These are phyloP conservation scores for Alcis repandata DNA, from an alignment of 2,888 invertebrate genomes.

Conservation along the genomic window DNA sequence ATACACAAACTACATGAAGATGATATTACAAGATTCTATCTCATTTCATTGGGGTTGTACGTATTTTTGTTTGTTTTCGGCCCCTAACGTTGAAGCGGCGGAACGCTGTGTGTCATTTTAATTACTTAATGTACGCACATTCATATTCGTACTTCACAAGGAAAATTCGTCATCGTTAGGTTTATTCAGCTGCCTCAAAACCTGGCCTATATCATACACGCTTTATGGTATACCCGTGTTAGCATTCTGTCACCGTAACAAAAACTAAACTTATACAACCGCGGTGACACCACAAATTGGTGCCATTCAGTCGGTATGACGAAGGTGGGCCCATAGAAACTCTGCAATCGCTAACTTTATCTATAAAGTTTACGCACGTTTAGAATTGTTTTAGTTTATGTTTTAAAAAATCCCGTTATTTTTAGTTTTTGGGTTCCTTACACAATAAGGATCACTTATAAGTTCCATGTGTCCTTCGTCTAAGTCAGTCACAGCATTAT, in stretches of 20 bases:
- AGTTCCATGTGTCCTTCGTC: no score
- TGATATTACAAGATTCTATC: slow-evolving; percentile 26
- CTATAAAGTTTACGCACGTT: background rate
- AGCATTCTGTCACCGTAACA: background rate
- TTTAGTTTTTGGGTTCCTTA: no score
- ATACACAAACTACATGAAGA: no score
- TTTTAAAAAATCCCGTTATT: background rate
- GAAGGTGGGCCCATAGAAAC: background rate
- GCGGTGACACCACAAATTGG: no score
- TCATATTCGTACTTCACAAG: background rate
- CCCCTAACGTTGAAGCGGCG: background rate
- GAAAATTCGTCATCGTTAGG: background rate
- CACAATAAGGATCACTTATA: no score
- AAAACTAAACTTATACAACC: no score
- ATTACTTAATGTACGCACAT: slow-evolving; percentile 2
- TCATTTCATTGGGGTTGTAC: background rate
- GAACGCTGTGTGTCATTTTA: background rate
- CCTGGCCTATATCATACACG: background rate
- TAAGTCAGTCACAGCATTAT: no score
- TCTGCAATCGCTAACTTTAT: background rate
- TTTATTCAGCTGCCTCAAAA: background rate
- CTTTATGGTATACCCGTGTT: background rate
- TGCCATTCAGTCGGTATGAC: no score
- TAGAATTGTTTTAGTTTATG: background rate
- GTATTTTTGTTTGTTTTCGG: background rate